A percentile compares a stretch with the other conserved stretches of the same genome.
phyloP scores from a whole-genome alignment of 2,797 vertebrate genomes.

The Myotis myotis region DNA sequence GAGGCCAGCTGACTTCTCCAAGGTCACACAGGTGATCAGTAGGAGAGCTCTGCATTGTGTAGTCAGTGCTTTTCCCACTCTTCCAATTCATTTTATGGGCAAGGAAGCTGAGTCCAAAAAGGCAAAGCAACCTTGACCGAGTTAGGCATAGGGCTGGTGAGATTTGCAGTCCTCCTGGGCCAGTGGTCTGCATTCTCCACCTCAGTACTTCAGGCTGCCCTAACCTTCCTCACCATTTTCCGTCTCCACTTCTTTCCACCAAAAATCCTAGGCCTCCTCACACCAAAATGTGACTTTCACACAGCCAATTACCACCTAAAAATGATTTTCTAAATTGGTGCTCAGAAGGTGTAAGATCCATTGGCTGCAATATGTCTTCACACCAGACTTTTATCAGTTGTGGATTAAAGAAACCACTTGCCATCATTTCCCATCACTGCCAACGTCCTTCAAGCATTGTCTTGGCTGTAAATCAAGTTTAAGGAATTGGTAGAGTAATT shows the following conservation, averaged over 20 bases:
- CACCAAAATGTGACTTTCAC: conserved; percentile 57
- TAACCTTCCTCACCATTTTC: not conserved
- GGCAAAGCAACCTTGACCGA: not conserved
- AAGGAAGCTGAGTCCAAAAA: not conserved
- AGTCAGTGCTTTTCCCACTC: not conserved
- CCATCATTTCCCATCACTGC: conserved; percentile 2
- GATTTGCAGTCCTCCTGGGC: not conserved
- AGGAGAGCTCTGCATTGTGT: not conserved
- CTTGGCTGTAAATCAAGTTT: conserved; percentile 57
- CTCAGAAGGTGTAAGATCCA: conserved; percentile 58
- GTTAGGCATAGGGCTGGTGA: not conserved
- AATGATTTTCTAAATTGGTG: conserved; percentile 70
- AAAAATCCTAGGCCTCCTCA: conserved; percentile 49
- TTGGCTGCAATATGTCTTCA: conserved; percentile 74
- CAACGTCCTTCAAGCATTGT: not conserved
- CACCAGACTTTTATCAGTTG: conserved; percentile 72
- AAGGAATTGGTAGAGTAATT: conserved; percentile 41
- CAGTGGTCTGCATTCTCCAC: not conserved
- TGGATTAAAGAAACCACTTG: conserved; percentile 55
- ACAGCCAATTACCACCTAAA: conserved; percentile 68
- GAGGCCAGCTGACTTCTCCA: not conserved
- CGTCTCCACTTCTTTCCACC: conserved; percentile 4
- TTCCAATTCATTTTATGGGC: not conserved
- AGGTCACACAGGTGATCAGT: not conserved
- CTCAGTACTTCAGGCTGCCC: not conserved